These are phyloP conservation scores for Cepaea hortensis DNA, from an alignment of 2,888 invertebrate species.

Conservation along the genomic window DNA sequence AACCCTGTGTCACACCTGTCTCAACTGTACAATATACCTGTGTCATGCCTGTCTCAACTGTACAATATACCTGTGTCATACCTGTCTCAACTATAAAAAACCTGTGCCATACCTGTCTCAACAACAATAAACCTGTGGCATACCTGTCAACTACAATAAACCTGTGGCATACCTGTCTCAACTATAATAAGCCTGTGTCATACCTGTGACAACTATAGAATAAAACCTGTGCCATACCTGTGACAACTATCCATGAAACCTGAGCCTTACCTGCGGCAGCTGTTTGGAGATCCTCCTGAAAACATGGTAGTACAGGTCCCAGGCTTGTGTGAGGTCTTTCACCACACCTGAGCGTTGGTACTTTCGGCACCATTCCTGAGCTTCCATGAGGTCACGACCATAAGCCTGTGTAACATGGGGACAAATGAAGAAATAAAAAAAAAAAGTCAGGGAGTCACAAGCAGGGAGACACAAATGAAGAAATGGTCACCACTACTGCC, in stretches of 20 bases:
- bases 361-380: slow-evolving; percentile 95
- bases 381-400: slow-evolving; percentile 93
- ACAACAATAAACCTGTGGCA: too few species aligned
- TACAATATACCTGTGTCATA: too few species aligned
- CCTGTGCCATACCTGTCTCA: too few species aligned
- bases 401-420: slow-evolving; percentile 82
- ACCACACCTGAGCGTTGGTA: slow-evolving; percentile 89
- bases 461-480: too few species aligned
- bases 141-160: too few species aligned
- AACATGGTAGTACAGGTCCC: slow-evolving; percentile 99
- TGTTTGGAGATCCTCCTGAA: slow-evolving; percentile 97
- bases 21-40: too few species aligned
- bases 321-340: slow-evolving; percentile 96
- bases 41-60: too few species aligned
- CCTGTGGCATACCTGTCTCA: background rate
- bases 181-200: background rate
- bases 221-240: background rate
- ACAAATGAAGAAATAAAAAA: background rate
- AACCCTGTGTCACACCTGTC: too few species aligned
- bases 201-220: too few species aligned
- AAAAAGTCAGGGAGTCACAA: background rate
- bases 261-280: slow-evolving; percentile 81
- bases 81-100: too few species aligned
- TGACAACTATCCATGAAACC: background rate
- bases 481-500: too few species aligned